These are phyloP conservation scores for Gadus chalcogrammus DNA, from an alignment of 2,113 vertebrate species.

Conservation along the genomic window DNA sequence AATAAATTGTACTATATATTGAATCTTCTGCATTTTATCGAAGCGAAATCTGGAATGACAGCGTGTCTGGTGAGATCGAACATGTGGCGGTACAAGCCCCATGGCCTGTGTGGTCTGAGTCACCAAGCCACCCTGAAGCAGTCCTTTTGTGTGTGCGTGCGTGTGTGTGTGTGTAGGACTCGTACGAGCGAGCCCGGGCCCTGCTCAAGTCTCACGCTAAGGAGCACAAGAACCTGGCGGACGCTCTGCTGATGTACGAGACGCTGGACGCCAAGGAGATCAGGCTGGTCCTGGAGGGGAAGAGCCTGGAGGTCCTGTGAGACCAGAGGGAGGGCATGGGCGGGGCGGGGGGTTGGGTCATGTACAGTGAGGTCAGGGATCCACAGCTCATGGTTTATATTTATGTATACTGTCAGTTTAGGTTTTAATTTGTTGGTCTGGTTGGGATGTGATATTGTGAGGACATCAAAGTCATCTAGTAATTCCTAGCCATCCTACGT, in stretches of 20 bases:
- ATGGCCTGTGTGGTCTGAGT: not conserved
- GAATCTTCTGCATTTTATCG: no score
- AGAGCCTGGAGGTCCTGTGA: constrained; percentile 87
- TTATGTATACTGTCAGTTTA: no score
- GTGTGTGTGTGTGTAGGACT: constrained; percentile 74
- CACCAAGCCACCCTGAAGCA: not conserved
- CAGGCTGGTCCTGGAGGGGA: constrained; percentile 91
- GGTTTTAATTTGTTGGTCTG: no score
- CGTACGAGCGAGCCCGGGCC: constrained; percentile 90
- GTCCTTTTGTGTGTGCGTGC: no score
- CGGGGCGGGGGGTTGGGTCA: not conserved
- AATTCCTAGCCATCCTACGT: no score
- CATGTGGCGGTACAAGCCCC: no score
- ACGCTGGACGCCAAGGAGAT: constrained; percentile 98
- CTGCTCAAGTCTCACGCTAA: constrained; percentile 89
- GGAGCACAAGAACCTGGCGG: constrained; percentile 94
- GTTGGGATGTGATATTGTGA: no score
- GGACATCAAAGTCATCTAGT: no score
- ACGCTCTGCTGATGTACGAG: constrained; percentile 92
- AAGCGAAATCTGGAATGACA: no score
- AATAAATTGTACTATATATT: no score
- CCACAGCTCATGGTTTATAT: not conserved
- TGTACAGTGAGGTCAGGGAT: not conserved
- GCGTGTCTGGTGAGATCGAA: no score
- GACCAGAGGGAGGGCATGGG: constrained; percentile 53